Conservation (phyloP, 2,113 vertebrate species). For the Pangasianodon hypophthalmus region DNA sequence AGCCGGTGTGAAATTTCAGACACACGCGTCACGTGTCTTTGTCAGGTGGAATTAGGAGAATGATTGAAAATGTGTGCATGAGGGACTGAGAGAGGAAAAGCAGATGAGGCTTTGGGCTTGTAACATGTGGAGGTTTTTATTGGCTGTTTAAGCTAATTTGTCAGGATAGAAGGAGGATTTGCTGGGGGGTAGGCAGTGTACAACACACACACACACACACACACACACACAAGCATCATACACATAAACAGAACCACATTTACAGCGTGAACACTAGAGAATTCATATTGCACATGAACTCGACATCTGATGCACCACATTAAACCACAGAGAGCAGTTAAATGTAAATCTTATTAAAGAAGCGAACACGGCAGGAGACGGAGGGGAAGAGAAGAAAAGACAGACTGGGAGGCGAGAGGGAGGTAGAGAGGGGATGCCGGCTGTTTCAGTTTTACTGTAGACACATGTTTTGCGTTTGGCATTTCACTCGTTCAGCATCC, state of each 20-base stretch:
- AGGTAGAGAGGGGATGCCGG: background rate
- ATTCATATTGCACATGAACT: background rate
- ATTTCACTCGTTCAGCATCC: slow-evolving; percentile 5
- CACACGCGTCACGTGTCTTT: background rate
- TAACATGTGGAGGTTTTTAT: slow-evolving; percentile 39
- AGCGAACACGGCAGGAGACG: background rate
- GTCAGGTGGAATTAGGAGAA: background rate
- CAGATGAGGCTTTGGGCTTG: slow-evolving; percentile 8
- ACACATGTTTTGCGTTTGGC: slow-evolving; percentile 34
- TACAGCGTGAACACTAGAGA: background rate
- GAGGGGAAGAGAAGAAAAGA: background rate
- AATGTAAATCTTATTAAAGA: slow-evolving; percentile 13
- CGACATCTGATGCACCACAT: slow-evolving; percentile 11
- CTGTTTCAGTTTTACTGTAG: slow-evolving; percentile 32
- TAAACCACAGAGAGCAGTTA: background rate
- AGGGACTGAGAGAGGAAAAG: background rate
- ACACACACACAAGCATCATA: background rate
- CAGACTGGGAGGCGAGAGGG: background rate
- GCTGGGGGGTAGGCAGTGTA: background rate
- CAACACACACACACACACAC: background rate
- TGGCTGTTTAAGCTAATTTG: slow-evolving; percentile 46
- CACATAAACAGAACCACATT: slow-evolving; percentile 22
- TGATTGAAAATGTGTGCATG: background rate
- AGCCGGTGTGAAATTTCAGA: background rate
- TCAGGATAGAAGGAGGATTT: slow-evolving; percentile 24